Evolutionary conservation across 2,797 vertebrate species (phyloP).

Genomic region (Gallinago nigripennis): DNA sequence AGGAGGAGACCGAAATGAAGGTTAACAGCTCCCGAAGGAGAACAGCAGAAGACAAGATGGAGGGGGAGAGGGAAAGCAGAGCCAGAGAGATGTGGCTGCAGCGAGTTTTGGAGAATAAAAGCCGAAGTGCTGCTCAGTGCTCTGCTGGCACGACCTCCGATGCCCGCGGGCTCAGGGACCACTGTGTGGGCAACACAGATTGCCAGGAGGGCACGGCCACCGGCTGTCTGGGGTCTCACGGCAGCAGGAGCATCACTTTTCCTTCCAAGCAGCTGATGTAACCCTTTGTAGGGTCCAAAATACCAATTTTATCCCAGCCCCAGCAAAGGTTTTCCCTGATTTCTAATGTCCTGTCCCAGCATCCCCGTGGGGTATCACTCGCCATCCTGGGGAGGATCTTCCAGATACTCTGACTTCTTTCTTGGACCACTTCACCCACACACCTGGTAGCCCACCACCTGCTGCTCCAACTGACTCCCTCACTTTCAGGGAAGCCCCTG

Average conservation of each 20-base stretch:
- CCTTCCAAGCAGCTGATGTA: neutral
- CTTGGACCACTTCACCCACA: neutral
- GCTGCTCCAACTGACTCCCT: neutral
- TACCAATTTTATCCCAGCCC: neutral
- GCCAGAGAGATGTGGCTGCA: neutral
- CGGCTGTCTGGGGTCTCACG: fast-evolving
- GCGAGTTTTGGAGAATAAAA: neutral
- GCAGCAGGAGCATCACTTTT: neutral
- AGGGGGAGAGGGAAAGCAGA: neutral
- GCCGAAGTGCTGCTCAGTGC: neutral
- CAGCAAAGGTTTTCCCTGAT: neutral
- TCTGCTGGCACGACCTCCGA: fast-evolving
- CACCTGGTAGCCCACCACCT: neutral
- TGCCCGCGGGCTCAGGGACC: neutral
- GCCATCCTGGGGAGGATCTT: neutral
- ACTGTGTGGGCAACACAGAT: neutral
- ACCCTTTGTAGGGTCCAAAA: neutral
- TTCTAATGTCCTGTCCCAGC: neutral
- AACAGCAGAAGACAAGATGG: neutral
- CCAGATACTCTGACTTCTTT: neutral
- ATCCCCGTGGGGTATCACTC: neutral
- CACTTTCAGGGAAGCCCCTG: neutral
- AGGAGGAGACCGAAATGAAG: neutral
- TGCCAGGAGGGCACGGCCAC: neutral
- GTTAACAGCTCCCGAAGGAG: neutral